A percentile compares a stretch with the other conserved stretches of the same genome.
These are phyloP conservation scores for Heteractis magnifica DNA, from an alignment of 92 coral and sea anemone genomes.

Conservation along the genomic window DNA sequence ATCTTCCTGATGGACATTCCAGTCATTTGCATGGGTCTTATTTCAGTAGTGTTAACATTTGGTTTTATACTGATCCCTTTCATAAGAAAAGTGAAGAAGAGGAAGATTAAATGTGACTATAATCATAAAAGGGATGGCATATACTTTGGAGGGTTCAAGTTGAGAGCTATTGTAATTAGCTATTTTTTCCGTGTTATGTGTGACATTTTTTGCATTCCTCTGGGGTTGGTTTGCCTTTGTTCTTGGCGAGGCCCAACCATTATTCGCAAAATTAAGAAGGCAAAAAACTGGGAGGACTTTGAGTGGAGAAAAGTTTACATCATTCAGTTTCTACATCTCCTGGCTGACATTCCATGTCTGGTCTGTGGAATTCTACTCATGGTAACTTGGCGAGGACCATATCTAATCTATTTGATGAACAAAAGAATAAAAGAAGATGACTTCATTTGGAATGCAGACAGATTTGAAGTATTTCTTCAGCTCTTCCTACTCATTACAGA, in stretches of 20 bases:
- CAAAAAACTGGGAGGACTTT: constrained; percentile 67
- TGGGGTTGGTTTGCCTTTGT: constrained; percentile 68
- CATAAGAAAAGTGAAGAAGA: constrained; percentile 43
- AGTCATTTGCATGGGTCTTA: constrained; percentile 71
- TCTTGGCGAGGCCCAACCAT: constrained; percentile 87
- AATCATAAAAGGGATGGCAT: constrained; percentile 22
- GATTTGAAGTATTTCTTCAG: constrained; percentile 75
- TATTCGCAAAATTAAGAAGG: constrained; percentile 52
- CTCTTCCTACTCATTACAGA: constrained; percentile 67
- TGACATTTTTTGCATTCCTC: constrained; percentile 80
- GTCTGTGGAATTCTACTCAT: constrained; percentile 67
- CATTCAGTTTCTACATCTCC: constrained; percentile 69
- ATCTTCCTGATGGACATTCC: constrained; percentile 88
- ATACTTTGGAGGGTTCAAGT: constrained; percentile 67
- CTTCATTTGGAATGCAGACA: constrained; percentile 69
- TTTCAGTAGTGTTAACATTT: constrained; percentile 53
- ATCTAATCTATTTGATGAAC: constrained; percentile 51
- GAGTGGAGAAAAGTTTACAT: constrained; percentile 78
- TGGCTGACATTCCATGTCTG: constrained; percentile 85
- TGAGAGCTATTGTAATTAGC: constrained; percentile 57
- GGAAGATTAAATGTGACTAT: constrained; percentile 51
- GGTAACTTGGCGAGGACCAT: constrained; percentile 87
- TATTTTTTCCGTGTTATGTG: constrained; percentile 82
- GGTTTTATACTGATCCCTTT: constrained; percentile 77
- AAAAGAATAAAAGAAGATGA: constrained; percentile 24